A percentile compares a stretch with the other conserved stretches of the same genome.
Conservation (phyloP, 2,797 vertebrate species). For the Spinibarbus caldwelli region DNA sequence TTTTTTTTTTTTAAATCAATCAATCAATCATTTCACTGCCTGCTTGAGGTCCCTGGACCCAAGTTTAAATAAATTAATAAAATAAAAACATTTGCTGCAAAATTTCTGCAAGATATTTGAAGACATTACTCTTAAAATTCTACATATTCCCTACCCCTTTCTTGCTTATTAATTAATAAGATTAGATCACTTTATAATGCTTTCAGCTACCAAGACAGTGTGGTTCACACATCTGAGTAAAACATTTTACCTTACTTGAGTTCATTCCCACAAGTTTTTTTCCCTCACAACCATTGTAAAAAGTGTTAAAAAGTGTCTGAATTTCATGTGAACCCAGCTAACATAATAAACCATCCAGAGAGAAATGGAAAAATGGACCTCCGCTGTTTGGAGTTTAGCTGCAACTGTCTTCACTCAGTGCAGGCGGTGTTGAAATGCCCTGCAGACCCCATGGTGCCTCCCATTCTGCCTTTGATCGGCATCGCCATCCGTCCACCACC, state of each 20-base stretch:
- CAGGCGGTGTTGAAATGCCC: constrained; percentile 17
- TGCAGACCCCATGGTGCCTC: constrained; percentile 20
- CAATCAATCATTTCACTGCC: too few species aligned
- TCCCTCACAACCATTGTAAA: background rate
- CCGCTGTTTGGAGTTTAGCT: constrained; percentile 4
- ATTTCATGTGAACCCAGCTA: background rate
- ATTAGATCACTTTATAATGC: background rate
- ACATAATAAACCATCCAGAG: background rate
- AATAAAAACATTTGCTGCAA: background rate
- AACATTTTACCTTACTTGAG: background rate
- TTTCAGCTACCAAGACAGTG: background rate
- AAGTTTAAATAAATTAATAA: background rate
- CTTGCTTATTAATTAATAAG: background rate
- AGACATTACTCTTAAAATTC: background rate
- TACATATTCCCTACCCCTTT: background rate
- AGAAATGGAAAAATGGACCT: background rate
- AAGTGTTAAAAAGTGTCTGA: background rate
- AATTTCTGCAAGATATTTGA: background rate
- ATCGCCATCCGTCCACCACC: constrained; percentile 24
- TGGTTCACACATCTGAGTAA: background rate
- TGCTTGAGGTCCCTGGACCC: background rate
- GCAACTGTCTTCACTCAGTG: constrained; percentile 3
- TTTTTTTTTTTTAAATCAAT: too few species aligned
- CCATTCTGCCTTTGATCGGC: constrained; percentile 13
- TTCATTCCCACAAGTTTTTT: background rate